Evolutionary conservation across 1,140 invertebrate species (phyloP), one percentile per base, ranked within the genome.

Genomic region (Trissolcus basalis): DNA sequence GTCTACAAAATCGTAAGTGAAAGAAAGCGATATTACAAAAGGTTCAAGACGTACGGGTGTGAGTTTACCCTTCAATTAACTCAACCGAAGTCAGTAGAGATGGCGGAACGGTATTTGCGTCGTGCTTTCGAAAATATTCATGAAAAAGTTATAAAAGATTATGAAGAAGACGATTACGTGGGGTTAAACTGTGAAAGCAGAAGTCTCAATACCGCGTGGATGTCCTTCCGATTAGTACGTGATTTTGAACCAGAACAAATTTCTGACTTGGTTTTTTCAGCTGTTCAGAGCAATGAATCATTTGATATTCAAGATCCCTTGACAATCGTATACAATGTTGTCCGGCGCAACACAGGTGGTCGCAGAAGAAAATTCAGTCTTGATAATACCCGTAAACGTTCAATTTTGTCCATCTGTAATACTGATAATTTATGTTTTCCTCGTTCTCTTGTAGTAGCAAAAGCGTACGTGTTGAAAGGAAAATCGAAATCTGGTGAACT

Each of bases 351-450:
- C 11, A 11, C 0, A 0, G 61, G 61, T 0, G 15, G n/a, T 9
- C 4, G 15, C 0, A 0, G 45, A 27, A 14, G n/a, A 7, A 59
- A 58, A 58, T n/a, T 47, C 1, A 15, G 39, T 4, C 7, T 59
- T 0, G 27, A 59, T 9, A 59, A 59, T 49, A 10, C 32, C 0
- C n/a, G 15, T 39, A 59, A 59, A 27, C 55, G n/a, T 9, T 59
- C 56, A 1, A 49, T 59, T 12, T 9, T 59, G 13, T 11, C 56
- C 1, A 49, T 59, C 10, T 2, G 0, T 3, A 48, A 59, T 49
- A 27, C 16, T 6, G 56, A 59, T 27, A 27, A 36, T 36, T 47
- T 59, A 13, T 59, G 44, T 27, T 39, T 59, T 0, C 56, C 56
- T 1, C 13, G 56, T 0, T 36, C 47, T 5, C 13, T 60, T 2